Conservation (phyloP, 2,113 vertebrate species). For the Canis aureus region DNA sequence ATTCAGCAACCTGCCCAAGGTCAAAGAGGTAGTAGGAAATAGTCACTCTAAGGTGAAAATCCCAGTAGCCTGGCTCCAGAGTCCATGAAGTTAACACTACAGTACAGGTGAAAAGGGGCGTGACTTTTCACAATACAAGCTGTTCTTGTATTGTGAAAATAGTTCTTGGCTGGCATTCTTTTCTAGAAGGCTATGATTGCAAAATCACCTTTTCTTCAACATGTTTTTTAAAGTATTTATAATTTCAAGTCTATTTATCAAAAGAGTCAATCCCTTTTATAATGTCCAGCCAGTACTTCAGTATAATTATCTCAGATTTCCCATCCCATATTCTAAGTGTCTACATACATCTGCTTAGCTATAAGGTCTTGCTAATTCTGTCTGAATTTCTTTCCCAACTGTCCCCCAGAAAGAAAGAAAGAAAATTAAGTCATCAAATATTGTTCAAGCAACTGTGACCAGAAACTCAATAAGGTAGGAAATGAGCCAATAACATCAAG, state of each 20-base stretch:
- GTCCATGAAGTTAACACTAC: neutral
- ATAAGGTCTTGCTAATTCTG: conserved; percentile 23
- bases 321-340: neutral
- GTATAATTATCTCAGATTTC: neutral
- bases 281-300: neutral
- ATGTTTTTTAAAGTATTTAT: neutral
- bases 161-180: neutral
- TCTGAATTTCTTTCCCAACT: conserved; percentile 33
- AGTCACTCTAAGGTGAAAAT: neutral
- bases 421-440: conserved; percentile 62
- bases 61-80: neutral
- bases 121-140: neutral
- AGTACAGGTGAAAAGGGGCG: neutral
- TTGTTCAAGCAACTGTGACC: conserved; percentile 59
- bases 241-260: conserved; percentile 24
- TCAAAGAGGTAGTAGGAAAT: neutral
- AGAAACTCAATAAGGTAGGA: conserved; percentile 62
- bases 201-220: neutral
- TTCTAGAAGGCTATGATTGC: neutral
- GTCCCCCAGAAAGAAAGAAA: conserved; percentile 58
- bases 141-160: neutral
- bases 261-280: neutral
- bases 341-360: neutral
- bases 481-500: conserved; percentile 60
- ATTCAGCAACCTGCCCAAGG: no score